Evolutionary conservation across 2,888 invertebrate genomes (phyloP).

Genomic region (Fragum sueziense): DNA sequence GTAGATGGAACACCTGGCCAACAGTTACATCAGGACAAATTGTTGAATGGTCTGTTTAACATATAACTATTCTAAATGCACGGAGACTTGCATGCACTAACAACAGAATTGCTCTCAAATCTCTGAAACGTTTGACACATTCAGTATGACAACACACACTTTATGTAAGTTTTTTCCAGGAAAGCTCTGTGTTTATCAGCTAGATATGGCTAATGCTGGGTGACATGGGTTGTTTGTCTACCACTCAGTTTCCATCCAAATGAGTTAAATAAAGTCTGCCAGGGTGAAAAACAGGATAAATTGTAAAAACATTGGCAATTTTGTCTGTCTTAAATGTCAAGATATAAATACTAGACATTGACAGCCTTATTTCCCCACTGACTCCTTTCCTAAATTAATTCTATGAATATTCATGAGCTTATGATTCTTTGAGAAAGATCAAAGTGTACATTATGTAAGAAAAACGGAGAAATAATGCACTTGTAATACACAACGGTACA

Average conservation of each 20-base stretch:
- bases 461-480: not conserved
- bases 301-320: slow-evolving; percentile 2
- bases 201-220: not conserved
- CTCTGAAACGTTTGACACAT: too few species aligned
- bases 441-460: slow-evolving; percentile 5
- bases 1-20: too few species aligned
- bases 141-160: too few species aligned
- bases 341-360: slow-evolving; percentile 11
- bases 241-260: not conserved
- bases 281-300: not conserved
- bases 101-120: too few species aligned
- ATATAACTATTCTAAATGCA: too few species aligned
- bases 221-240: not conserved
- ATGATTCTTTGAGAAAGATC: slow-evolving; percentile 8
- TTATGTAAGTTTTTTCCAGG: too few species aligned
- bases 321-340: slow-evolving; percentile 19
- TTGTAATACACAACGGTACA: not conserved
- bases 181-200: too few species aligned
- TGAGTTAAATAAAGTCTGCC: not conserved
- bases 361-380: slow-evolving; percentile 1
- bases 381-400: not conserved
- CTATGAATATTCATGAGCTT: slow-evolving; percentile 20
- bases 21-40: too few species aligned
- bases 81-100: too few species aligned
- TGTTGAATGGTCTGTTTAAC: too few species aligned